Evolutionary conservation across 2,888 invertebrate genomes (phyloP).

Genomic region (Oscheius sp.): DNA sequence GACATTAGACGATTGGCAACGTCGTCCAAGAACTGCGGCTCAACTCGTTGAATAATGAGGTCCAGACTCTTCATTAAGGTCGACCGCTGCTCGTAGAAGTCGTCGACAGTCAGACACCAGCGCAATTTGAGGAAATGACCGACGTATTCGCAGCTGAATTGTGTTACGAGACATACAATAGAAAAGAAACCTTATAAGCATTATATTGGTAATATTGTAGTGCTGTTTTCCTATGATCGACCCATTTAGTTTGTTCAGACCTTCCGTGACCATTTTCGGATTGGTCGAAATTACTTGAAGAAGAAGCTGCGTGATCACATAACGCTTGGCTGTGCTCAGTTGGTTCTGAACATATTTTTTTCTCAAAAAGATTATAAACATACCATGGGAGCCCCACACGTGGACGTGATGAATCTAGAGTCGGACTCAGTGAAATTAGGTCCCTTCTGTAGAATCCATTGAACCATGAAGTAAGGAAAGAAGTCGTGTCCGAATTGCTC

Average conservation of each 20-base stretch:
- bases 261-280: background rate
- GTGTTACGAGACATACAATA: background rate
- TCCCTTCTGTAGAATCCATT: slow-evolving; percentile 13
- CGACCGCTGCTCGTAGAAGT: slow-evolving; percentile 29
- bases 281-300: slow-evolving; percentile 1
- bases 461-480: slow-evolving; percentile 19
- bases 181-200: slow-evolving; percentile 8
- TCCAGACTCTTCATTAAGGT: slow-evolving; percentile 20
- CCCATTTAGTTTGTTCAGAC: background rate
- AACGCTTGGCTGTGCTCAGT: background rate
- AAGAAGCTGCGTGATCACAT: slow-evolving; percentile 1
- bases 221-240: background rate
- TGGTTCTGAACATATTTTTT: background rate
- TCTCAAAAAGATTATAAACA: background rate
- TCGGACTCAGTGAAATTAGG: background rate
- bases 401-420: background rate
- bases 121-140: slow-evolving; percentile 36
- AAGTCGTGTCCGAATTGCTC: slow-evolving; percentile 15
- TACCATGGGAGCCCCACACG: slow-evolving; percentile 20
- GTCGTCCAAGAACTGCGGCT: slow-evolving; percentile 27
- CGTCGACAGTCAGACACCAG: slow-evolving; percentile 27
- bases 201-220: background rate
- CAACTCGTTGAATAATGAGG: slow-evolving; percentile 26
- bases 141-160: slow-evolving; percentile 39
- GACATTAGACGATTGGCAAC: slow-evolving; percentile 36